Conservation (phyloP, 2,888 invertebrate genomes). For the Drosophila meridionalis region DNA sequence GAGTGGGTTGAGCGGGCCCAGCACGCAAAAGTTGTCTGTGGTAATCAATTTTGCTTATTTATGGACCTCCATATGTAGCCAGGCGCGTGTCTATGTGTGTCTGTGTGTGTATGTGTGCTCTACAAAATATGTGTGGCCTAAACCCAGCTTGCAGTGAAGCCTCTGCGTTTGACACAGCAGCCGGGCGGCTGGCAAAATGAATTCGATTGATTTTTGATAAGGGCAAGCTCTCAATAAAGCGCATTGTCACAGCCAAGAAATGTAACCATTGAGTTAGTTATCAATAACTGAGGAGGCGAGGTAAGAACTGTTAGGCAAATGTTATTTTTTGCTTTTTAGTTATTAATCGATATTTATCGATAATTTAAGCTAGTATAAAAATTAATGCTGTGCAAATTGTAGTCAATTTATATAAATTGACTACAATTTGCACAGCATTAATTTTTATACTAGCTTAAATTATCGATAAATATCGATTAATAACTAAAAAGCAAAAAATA, state of each 20-base stretch:
- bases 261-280: conserved; percentile 13
- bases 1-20: conserved; percentile 58
- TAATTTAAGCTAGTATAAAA: background rate
- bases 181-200: conserved; percentile 38
- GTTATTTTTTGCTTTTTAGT: background rate
- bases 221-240: conserved; percentile 9
- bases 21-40: conserved; percentile 75
- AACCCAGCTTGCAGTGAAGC: conserved; percentile 27
- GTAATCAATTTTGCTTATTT: conserved; percentile 79
- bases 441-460: background rate
- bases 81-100: conserved; percentile 3
- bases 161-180: conserved; percentile 64
- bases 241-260: conserved; percentile 4
- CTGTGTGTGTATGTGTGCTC: background rate
- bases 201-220: conserved; percentile 27
- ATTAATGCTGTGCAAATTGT: background rate
- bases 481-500: background rate
- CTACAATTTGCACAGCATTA: background rate
- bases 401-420: background rate
- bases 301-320: background rate
- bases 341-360: background rate
- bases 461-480: background rate
- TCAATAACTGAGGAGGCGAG: background rate
- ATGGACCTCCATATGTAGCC: conserved; percentile 60
- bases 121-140: conserved; percentile 49